These are phyloP conservation scores for Cavia aperea DNA, from an alignment of 2,113 vertebrate genomes.

Conservation along the genomic window DNA sequence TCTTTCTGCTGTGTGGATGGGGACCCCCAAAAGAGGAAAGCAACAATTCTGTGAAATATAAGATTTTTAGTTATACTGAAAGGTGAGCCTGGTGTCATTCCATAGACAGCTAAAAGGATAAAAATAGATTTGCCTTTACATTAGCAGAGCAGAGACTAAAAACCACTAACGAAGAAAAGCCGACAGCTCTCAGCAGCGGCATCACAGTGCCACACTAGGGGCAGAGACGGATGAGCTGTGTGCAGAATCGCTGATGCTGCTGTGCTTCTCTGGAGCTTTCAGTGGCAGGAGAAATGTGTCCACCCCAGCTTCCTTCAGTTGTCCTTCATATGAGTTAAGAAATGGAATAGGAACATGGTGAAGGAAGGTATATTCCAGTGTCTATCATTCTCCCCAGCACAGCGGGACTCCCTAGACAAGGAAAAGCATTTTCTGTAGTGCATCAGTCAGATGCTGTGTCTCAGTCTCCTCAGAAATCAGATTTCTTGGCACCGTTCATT, in stretches of 20 bases:
- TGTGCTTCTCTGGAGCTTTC: background rate
- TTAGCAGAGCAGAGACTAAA: conserved; percentile 12
- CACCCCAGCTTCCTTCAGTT: background rate
- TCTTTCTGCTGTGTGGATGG: background rate
- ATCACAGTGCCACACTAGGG: background rate
- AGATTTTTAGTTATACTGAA: background rate
- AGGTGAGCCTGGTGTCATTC: background rate
- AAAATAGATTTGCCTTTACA: conserved; percentile 42
- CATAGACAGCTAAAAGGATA: conserved; percentile 25
- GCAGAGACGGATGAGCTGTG: background rate
- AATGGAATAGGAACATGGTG: background rate
- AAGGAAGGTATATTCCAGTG: background rate
- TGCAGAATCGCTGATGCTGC: background rate
- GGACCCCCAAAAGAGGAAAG: background rate
- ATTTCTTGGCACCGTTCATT: background rate
- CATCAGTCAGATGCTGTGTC: background rate
- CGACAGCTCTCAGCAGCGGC: background rate
- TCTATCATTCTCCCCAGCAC: background rate
- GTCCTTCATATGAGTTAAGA: background rate
- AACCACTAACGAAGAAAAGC: background rate
- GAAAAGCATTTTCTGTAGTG: background rate
- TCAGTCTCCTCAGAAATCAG: background rate
- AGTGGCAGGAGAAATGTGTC: rapidly evolving
- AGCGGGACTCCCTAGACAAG: background rate
- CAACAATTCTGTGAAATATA: background rate